These are phyloP conservation scores for Scleropages formosus DNA, from an alignment of 2,797 vertebrate genomes.

Conservation along the genomic window DNA sequence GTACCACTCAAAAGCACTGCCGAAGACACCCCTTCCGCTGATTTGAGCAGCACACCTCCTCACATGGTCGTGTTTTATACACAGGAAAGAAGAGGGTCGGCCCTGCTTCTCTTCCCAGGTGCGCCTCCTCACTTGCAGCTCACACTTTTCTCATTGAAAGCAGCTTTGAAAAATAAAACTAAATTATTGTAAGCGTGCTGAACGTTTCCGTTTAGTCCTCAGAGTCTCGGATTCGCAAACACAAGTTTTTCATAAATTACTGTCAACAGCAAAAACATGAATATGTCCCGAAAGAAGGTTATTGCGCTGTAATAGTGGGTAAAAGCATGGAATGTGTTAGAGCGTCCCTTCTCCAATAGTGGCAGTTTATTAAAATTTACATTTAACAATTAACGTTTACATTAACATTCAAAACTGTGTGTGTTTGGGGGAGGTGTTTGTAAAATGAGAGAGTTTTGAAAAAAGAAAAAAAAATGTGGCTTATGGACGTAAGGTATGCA, in stretches of 20 bases:
- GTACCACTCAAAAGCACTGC: neutral
- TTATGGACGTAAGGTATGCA: neutral
- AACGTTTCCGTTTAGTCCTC: neutral
- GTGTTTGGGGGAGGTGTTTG: no score
- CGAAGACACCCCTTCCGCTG: neutral
- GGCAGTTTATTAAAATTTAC: no score
- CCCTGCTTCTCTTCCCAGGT: no score
- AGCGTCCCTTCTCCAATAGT: no score
- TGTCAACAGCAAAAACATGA: no score
- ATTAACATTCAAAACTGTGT: no score
- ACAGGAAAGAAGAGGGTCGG: conserved; percentile 42
- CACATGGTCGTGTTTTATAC: conserved; percentile 38
- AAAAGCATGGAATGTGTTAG: no score
- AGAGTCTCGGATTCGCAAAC: neutral
- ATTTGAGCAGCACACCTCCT: conserved; percentile 34
- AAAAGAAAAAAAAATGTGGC: conserved; percentile 51
- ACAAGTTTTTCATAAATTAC: no score
- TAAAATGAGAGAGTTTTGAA: conserved; percentile 24
- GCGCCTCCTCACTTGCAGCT: no score
- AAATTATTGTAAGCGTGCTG: neutral
- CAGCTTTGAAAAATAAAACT: conserved; percentile 3
- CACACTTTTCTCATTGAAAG: no score
- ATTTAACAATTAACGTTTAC: no score
- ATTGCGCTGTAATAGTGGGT: neutral
- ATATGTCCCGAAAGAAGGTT: neutral